Evolutionary conservation across 2,113 vertebrate species (phyloP), one percentile per base, ranked within the genome.

Genomic region (Sinocyclocheilus anshuiensis): DNA sequence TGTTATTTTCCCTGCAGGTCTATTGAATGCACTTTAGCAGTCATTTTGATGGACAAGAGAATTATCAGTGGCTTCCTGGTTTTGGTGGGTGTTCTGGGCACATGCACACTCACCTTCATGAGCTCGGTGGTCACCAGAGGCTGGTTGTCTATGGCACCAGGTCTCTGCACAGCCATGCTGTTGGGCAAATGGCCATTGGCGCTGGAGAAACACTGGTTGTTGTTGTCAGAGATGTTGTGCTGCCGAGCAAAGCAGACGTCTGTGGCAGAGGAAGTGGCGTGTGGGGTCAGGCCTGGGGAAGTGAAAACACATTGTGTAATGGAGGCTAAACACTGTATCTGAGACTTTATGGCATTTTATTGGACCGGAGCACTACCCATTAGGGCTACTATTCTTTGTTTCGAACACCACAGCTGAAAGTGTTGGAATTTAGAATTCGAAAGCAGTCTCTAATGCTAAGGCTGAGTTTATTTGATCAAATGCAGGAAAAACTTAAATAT

Each of bases 111-210:
- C 93, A 96, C 98, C 96, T 99, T 99, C 88, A 97, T 93, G 45
- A 97, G 95, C 42, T 98, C 98, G 26, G 97, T 97, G 13, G 93
- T 97, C 89, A 99, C 97, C 72, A 99, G 93, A 0, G 97, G 94
- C 86, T 98, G 97, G 95, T 99, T 99, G 91, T 99, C 98, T 61
- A 99, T 99, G 69, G 98, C 98, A 89, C 97, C 98, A 1, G 98
- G 98, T 87, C 96, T 97, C 90, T 99, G 98, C 86, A 96, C 94
- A 83, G 93, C 95, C 89, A 97, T 93, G 55, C 96, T 96, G 3
- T 96, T 94, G 72, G 97, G 93, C 42, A 96, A 85, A 92, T 94
- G 97, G 7, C 97, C 97, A 29, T 95, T 98, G 91, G 94, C 89
- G 69, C 93, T 96, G 39, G 97, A 94, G 65, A 99, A 96, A 95